A percentile compares a stretch with the other conserved stretches of the same genome.
Conservation (phyloP, 2,113 vertebrate species). For the Rhinoderma darwinii region DNA sequence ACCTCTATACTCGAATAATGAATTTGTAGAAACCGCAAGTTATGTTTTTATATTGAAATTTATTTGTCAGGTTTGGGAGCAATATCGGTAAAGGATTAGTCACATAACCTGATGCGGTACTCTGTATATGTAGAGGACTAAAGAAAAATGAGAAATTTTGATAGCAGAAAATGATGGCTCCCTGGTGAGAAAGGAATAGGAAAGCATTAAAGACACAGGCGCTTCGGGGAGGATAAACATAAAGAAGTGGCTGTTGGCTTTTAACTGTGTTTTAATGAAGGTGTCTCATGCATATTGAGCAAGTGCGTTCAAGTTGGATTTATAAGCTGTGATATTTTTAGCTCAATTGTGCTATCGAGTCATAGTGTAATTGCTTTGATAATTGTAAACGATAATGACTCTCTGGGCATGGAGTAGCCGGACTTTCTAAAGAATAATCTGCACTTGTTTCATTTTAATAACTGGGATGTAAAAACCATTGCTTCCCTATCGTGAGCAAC, state of each 20-base stretch:
- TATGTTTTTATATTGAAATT: background rate
- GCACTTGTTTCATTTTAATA: conserved; percentile 26
- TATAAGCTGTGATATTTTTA: conserved; percentile 47
- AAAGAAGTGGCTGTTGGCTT: conserved; percentile 52
- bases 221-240: conserved; percentile 49
- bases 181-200: conserved; percentile 50
- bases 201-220: conserved; percentile 44
- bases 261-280: conserved; percentile 55
- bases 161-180: conserved; percentile 51
- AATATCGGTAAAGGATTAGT: background rate
- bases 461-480: conserved; percentile 23
- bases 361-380: conserved; percentile 42
- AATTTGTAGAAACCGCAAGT: background rate
- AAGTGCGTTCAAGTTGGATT: conserved; percentile 10
- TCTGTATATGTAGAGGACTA: conserved; percentile 18
- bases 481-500: conserved; percentile 6
- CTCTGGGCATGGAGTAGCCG: background rate
- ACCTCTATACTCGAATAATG: too few relatives aligned
- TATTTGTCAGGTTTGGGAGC: background rate
- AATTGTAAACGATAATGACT: conserved; percentile 38
- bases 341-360: conserved; percentile 34
- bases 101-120: conserved; percentile 8
- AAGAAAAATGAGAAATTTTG: conserved; percentile 45
- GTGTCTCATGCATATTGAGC: conserved; percentile 49
- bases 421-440: conserved; percentile 17